A percentile compares a stretch with the other conserved stretches of the same genome.
These are phyloP conservation scores for Apaloderma vittatum DNA, from an alignment of 2,113 vertebrate species.

Conservation along the genomic window DNA sequence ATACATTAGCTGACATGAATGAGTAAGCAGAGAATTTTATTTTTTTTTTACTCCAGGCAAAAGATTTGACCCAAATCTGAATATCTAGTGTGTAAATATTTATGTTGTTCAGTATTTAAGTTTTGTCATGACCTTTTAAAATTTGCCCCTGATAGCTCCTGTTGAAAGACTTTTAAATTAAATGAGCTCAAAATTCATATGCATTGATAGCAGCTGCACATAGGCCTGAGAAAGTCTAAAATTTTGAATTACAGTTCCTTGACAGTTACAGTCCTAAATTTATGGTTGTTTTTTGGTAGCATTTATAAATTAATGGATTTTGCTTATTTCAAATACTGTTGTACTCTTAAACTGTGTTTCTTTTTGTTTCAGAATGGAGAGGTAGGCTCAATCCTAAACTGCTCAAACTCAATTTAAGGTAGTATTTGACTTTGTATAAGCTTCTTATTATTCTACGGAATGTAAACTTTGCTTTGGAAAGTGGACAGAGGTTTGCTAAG, in stretches of 20 bases:
- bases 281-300: background rate
- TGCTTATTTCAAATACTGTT: background rate
- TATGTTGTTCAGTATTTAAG: background rate
- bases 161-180: background rate
- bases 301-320: background rate
- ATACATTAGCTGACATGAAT: background rate
- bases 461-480: background rate
- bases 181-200: background rate
- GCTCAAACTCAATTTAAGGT: slow-evolving; percentile 71
- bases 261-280: background rate
- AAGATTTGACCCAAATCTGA: background rate
- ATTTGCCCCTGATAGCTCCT: background rate
- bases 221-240: background rate
- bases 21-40: background rate
- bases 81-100: background rate
- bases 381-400: slow-evolving; percentile 80
- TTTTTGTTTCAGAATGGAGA: slow-evolving; percentile 89
- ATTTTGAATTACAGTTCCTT: background rate
- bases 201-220: background rate
- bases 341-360: slow-evolving; percentile 46
- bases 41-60: background rate
- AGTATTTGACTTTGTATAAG: slow-evolving; percentile 58
- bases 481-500: background rate
- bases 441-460: slow-evolving; percentile 39
- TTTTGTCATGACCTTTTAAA: background rate